Conservation (phyloP, 2,888 invertebrate species). For the Apamea sordens region DNA sequence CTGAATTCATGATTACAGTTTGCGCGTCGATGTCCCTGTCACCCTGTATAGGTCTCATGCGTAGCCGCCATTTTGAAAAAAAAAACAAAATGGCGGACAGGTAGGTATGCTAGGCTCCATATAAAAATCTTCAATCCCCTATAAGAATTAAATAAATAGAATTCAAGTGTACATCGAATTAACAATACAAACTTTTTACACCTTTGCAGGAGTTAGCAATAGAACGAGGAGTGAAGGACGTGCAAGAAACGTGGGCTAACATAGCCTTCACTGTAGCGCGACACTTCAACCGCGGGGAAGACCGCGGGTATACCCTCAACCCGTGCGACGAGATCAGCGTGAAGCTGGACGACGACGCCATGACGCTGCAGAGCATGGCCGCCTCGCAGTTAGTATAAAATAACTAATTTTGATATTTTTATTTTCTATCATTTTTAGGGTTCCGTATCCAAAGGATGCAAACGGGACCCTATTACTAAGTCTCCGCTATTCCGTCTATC, state of each 20-base stretch:
- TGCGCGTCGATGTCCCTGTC: no score
- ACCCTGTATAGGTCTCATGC: no score
- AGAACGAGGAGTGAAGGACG: conserved; percentile 96
- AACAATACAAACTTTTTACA: not conserved
- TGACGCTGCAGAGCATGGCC: conserved; percentile 97
- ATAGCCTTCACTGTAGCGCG: conserved; percentile 92
- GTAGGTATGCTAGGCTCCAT: no score
- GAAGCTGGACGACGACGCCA: conserved; percentile 96
- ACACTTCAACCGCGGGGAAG: conserved; percentile 93
- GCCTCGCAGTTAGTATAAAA: conserved; percentile 92
- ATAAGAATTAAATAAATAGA: no score
- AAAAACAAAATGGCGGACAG: no score
- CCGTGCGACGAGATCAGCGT: conserved; percentile 95
- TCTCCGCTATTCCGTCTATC: not conserved
- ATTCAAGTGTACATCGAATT: not conserved
- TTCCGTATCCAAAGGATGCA: not conserved
- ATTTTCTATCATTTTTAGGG: not conserved
- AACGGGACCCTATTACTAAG: not conserved
- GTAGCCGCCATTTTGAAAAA: no score
- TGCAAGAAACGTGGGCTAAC: conserved; percentile 93
- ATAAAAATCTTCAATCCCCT: no score
- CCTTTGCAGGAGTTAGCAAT: conserved; percentile 93
- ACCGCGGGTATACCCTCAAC: conserved; percentile 95
- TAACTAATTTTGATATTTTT: not conserved
- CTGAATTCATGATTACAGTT: no score